These are phyloP conservation scores for Spinus olivaceus DNA, from an alignment of 2,797 vertebrate genomes.

Conservation along the genomic window DNA sequence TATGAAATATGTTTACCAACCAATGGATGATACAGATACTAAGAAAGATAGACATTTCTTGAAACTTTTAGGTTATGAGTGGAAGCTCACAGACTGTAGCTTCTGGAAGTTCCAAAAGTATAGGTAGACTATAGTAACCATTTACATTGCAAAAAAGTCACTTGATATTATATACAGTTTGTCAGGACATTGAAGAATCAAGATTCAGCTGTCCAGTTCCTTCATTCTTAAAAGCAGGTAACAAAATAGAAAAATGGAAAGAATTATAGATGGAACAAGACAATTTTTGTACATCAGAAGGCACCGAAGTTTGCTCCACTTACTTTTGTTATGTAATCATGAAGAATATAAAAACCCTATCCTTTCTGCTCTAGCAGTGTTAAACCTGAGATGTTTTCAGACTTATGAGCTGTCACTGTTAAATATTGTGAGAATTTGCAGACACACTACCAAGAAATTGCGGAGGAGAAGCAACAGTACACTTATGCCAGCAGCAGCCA, in stretches of 20 bases:
- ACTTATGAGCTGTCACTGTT: background rate
- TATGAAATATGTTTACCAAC: background rate
- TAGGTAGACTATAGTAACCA: background rate
- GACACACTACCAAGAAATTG: background rate
- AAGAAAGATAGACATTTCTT: background rate
- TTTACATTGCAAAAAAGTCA: background rate
- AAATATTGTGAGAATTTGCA: background rate
- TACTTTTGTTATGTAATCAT: background rate
- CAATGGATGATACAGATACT: background rate
- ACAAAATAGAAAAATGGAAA: background rate
- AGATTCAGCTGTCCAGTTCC: background rate
- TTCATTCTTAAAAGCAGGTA: background rate
- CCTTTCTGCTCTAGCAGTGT: background rate
- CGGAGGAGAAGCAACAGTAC: fast-evolving
- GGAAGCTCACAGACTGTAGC: background rate
- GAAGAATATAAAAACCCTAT: background rate
- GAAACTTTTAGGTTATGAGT: background rate
- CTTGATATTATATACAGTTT: background rate
- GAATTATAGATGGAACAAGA: background rate
- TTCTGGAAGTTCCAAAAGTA: background rate
- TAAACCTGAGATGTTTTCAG: background rate
- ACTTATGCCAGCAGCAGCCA: background rate
- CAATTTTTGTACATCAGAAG: background rate
- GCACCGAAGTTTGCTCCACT: background rate
- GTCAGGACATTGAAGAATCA: background rate